Conservation (phyloP, 2,797 vertebrate genomes). For the Sebastes diploproa region DNA sequence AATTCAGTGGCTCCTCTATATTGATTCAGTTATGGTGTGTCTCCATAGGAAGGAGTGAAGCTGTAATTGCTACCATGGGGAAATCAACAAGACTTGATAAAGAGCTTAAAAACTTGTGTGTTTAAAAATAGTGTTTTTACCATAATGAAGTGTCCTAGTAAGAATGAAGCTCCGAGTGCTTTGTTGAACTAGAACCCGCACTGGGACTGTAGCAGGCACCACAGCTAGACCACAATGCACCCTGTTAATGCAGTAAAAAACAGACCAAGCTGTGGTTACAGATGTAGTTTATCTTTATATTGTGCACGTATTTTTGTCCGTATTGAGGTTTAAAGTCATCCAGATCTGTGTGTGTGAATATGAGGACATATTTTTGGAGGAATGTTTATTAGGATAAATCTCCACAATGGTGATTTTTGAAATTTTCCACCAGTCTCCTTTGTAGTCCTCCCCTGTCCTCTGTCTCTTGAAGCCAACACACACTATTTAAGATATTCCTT, state of each 20-base stretch:
- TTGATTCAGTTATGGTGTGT: slow-evolving; percentile 13
- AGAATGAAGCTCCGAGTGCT: background rate
- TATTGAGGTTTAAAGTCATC: background rate
- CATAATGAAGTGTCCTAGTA: slow-evolving; percentile 13
- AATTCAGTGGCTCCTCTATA: background rate
- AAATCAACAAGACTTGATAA: slow-evolving; percentile 34
- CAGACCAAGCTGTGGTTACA: background rate
- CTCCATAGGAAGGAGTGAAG: slow-evolving; percentile 9
- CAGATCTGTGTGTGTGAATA: background rate
- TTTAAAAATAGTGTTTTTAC: slow-evolving; percentile 16
- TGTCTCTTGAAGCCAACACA: background rate
- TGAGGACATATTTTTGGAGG: background rate
- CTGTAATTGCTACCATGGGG: slow-evolving; percentile 42
- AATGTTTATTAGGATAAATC: background rate
- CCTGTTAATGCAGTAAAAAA: background rate
- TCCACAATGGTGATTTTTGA: background rate
- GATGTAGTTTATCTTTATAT: background rate
- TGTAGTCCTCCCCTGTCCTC: background rate
- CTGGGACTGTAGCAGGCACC: background rate
- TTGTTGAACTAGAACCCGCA: slow-evolving; percentile 7
- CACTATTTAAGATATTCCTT: background rate
- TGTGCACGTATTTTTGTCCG: background rate
- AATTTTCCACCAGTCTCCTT: background rate
- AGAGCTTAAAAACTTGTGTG: slow-evolving; percentile 4
- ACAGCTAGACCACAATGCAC: background rate